These are phyloP conservation scores for Coccyzus lansbergi DNA, from an alignment of 2,797 vertebrate species.

Conservation along the genomic window DNA sequence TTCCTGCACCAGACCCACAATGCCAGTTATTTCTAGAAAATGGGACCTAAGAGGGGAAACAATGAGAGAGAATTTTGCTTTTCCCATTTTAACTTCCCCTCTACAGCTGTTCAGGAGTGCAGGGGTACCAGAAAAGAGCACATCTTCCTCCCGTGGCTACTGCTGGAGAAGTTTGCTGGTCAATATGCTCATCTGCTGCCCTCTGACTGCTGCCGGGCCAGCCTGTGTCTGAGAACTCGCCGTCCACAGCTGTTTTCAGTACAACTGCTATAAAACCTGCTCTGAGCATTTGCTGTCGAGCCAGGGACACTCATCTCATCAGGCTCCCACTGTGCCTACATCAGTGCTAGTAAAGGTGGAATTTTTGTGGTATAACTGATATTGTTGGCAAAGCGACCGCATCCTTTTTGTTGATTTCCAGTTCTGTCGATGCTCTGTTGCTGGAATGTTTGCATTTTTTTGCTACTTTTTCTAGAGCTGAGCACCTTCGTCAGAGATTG, in stretches of 20 bases:
- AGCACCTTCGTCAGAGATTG: background rate
- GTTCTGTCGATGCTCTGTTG: background rate
- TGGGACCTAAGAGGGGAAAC: background rate
- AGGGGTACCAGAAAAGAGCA: background rate
- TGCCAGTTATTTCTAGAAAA: background rate
- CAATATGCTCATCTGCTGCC: background rate
- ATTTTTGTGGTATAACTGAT: background rate
- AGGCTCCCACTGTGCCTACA: background rate
- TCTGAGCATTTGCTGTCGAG: background rate
- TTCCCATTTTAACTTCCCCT: background rate
- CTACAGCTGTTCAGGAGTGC: background rate
- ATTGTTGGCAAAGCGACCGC: background rate
- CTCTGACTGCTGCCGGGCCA: background rate
- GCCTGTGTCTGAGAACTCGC: background rate
- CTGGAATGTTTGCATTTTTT: background rate
- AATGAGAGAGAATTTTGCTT: background rate
- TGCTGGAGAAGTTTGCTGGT: background rate
- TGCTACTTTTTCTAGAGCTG: background rate
- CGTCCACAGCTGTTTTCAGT: background rate
- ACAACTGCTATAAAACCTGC: background rate
- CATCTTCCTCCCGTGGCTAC: background rate
- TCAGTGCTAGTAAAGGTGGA: background rate
- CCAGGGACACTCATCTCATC: background rate
- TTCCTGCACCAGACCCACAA: background rate
- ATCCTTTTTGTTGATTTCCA: background rate